Percentiles rank a stretch among this genome's conserved stretches.
These are phyloP conservation scores for Periphyllus acericola DNA, from an alignment of 2,888 invertebrate genomes.

Conservation along the genomic window DNA sequence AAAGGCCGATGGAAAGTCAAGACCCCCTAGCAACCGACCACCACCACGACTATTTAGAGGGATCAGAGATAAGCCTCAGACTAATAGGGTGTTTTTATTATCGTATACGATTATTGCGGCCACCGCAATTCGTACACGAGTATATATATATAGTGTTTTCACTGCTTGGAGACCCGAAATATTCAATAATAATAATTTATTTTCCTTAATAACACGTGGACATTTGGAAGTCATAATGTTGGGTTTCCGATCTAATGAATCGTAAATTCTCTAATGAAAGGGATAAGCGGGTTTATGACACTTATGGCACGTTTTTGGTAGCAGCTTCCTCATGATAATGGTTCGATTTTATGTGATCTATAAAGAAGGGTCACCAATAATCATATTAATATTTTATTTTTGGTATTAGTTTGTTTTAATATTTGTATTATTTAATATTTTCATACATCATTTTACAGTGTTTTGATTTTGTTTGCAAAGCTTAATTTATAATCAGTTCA, in stretches of 20 bases:
- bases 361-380: constrained; percentile 9
- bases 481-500: not conserved
- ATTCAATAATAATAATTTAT: constrained; percentile 59
- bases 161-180: constrained; percentile 29
- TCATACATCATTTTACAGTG: not conserved
- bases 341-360: constrained; percentile 36
- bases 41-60: constrained; percentile 53
- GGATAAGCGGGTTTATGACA: constrained; percentile 60
- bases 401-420: not conserved
- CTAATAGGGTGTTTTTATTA: constrained; percentile 61
- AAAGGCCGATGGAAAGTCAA: constrained; percentile 51
- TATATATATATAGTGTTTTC: constrained; percentile 28
- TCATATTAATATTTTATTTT: not conserved
- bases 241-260: constrained; percentile 55
- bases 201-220: constrained; percentile 58
- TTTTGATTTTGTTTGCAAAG: not conserved
- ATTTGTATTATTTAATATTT: not conserved
- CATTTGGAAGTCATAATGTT: constrained; percentile 60
- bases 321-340: constrained; percentile 1
- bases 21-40: constrained; percentile 32
- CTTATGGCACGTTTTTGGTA: constrained; percentile 55
- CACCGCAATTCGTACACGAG: constrained; percentile 16
- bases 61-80: constrained; percentile 58
- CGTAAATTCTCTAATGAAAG: constrained; percentile 58
- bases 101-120: constrained; percentile 46